A percentile compares a stretch with the other conserved stretches of the same genome.
Evolutionary conservation across 2,113 vertebrate genomes (phyloP).

Genomic region (Peromyscus leucopus): DNA sequence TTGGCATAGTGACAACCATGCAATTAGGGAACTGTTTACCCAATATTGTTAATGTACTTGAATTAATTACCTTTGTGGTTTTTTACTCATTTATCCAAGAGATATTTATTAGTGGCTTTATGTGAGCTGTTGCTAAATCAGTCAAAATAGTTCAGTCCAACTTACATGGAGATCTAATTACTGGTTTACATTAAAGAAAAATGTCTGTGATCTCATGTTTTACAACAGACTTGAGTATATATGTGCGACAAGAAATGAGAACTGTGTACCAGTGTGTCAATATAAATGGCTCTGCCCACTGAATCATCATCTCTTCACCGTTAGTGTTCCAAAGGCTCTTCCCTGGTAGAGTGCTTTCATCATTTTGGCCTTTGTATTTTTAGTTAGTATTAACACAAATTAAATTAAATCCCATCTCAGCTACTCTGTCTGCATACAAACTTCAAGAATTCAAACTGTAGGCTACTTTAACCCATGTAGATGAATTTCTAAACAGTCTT

Average conservation of each 20-base stretch:
- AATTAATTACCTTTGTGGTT: slow-evolving; percentile 44
- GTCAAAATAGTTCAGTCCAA: neutral
- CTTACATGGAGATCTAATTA: neutral
- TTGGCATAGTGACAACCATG: neutral
- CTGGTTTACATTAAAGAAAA: neutral
- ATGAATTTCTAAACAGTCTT: too few relatives aligned
- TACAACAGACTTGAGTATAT: neutral
- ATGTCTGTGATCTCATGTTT: slow-evolving; percentile 3
- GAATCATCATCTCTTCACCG: neutral
- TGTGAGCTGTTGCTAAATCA: neutral
- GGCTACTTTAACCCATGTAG: neutral
- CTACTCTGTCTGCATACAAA: slow-evolving; percentile 6
- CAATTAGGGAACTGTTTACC: slow-evolving; percentile 15
- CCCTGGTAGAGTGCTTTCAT: neutral
- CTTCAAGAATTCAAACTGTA: neutral
- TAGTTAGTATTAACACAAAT: slow-evolving; percentile 45
- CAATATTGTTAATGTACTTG: neutral
- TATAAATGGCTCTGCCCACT: slow-evolving; percentile 10
- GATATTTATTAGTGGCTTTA: slow-evolving; percentile 50
- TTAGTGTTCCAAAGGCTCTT: slow-evolving; percentile 1
- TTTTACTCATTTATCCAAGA: slow-evolving; percentile 15
- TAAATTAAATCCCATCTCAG: slow-evolving; percentile 47
- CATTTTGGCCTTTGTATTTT: slow-evolving; percentile 50
- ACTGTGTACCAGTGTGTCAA: neutral
- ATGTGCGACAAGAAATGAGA: slow-evolving; percentile 35